Evolutionary conservation across 2,113 vertebrate genomes (phyloP).

Genomic region (Galbula dea): DNA sequence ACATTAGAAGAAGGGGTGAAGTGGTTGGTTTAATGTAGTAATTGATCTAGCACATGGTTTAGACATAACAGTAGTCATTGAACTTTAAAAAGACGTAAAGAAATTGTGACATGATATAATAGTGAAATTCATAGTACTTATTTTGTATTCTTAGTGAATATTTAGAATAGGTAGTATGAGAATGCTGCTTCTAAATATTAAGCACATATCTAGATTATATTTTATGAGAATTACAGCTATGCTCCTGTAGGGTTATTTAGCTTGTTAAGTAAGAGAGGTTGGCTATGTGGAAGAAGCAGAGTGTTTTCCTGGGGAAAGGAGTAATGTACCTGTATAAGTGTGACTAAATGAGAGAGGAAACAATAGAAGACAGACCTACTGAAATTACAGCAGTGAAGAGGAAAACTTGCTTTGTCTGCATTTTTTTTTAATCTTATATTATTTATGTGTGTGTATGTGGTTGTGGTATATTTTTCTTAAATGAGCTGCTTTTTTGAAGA

Average conservation of each 20-base stretch:
- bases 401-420: neutral
- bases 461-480: neutral
- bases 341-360: neutral
- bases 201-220: neutral
- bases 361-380: neutral
- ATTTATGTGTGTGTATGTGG: too few species aligned
- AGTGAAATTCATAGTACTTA: neutral
- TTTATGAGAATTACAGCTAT: neutral
- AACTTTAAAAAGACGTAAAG: neutral
- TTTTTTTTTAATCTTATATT: too few species aligned
- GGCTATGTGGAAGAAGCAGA: neutral
- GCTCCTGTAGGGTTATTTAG: rapidly evolving
- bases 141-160: neutral
- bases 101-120: neutral
- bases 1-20: neutral
- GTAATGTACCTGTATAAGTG: rapidly evolving
- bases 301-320: neutral
- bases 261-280: neutral
- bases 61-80: neutral
- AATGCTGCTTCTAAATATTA: neutral
- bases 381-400: neutral
- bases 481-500: neutral
- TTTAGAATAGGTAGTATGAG: neutral
- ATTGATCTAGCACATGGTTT: neutral
- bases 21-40: neutral